Percentiles rank a stretch among this genome's conserved stretches.
phyloP scores from a whole-genome alignment of 2,888 invertebrate species.

The Automeris io region DNA sequence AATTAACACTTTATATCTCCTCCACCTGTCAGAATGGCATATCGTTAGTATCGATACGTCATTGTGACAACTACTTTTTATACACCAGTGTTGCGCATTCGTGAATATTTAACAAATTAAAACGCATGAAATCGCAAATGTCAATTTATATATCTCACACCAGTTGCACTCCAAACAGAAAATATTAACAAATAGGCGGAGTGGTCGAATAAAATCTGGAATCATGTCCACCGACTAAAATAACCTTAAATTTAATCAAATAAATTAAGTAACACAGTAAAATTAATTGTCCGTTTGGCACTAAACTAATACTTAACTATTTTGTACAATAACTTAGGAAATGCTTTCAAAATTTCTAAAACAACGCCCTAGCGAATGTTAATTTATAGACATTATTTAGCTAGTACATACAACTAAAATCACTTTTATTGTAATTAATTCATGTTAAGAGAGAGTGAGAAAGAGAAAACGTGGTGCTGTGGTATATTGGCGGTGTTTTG shows the following conservation, averaged over 20 bases:
- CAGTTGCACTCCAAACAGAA: not conserved
- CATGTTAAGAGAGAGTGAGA: too few species aligned
- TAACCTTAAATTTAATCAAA: constrained; percentile 32
- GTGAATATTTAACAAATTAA: not conserved
- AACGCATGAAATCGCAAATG: not conserved
- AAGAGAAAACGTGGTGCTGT: too few species aligned
- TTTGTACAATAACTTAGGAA: constrained; percentile 27
- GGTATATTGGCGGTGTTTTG: too few species aligned
- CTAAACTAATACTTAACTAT: constrained; percentile 56
- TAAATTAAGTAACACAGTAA: constrained; percentile 66
- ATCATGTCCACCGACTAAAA: constrained; percentile 31
- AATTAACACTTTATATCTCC: not conserved
- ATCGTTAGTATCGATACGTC: not conserved
- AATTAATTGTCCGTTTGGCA: constrained; percentile 41
- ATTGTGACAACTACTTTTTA: not conserved
- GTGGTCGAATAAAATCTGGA: constrained; percentile 43
- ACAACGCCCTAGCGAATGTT: too few species aligned
- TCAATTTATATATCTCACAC: not conserved
- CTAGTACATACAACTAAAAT: too few species aligned
- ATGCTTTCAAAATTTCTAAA: constrained; percentile 38
- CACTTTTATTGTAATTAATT: too few species aligned
- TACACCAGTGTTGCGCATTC: not conserved
- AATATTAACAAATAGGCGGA: constrained; percentile 48
- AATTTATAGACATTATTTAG: too few species aligned
- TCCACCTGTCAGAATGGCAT: not conserved